These are phyloP conservation scores for Ceuthmochares aereus DNA, from an alignment of 2,113 vertebrate species.

Conservation along the genomic window DNA sequence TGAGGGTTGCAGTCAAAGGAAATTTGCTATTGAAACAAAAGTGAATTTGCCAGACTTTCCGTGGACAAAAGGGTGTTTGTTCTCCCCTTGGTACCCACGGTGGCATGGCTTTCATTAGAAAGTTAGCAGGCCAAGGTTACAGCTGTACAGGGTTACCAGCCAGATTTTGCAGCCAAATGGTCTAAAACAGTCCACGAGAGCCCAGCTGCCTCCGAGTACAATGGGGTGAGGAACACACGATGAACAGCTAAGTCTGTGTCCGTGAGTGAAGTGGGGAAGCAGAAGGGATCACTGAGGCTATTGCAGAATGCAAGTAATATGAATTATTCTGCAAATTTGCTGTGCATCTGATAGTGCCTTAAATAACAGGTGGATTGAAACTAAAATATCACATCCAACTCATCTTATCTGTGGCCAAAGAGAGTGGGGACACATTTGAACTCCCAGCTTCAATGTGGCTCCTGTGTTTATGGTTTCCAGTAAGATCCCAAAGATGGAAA, in stretches of 20 bases:
- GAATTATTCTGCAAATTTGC: slow-evolving; percentile 7
- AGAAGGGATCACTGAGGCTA: neutral
- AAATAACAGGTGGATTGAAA: slow-evolving; percentile 24
- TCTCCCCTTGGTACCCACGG: neutral
- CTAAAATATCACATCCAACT: neutral
- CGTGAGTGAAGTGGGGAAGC: neutral
- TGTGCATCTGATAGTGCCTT: neutral
- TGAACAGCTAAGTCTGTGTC: neutral
- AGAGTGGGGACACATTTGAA: neutral
- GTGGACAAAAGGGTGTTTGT: slow-evolving; percentile 53
- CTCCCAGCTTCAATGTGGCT: neutral
- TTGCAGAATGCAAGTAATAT: slow-evolving; percentile 4
- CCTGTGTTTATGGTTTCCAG: neutral
- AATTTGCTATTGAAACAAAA: slow-evolving; percentile 49
- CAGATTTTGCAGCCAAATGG: slow-evolving; percentile 34
- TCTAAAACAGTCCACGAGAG: neutral
- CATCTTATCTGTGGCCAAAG: neutral
- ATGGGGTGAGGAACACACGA: neutral
- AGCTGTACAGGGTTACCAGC: slow-evolving; percentile 46
- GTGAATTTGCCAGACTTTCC: slow-evolving; percentile 13
- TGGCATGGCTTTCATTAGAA: slow-evolving; percentile 51
- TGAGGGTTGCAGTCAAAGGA: neutral
- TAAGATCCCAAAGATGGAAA: neutral
- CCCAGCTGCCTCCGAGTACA: slow-evolving; percentile 21
- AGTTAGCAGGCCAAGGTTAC: slow-evolving; percentile 15